Conservation (phyloP, 2,113 vertebrate genomes). For the Pampusana beccarii region DNA sequence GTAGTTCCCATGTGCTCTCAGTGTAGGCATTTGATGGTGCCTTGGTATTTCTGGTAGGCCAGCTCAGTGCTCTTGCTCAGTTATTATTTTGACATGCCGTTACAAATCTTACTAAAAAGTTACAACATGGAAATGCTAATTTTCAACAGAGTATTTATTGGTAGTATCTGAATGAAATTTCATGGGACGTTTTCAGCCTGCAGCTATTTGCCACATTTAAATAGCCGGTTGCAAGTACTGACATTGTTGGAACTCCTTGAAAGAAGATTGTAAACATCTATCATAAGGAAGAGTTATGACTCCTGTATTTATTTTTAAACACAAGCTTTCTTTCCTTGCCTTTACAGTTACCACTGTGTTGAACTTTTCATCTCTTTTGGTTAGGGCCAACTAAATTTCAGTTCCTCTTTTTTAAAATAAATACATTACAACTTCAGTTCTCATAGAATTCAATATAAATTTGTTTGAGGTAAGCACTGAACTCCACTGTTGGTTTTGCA, state of each 20-base stretch:
- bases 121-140: not conserved
- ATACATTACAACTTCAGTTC: not conserved
- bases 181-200: not conserved
- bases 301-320: not conserved
- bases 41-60: not conserved
- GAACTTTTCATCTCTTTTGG: not conserved
- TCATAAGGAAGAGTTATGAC: not conserved
- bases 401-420: not conserved
- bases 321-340: not conserved
- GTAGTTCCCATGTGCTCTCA: not conserved
- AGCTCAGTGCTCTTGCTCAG: not conserved
- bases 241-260: not conserved
- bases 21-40: not conserved
- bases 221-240: not conserved
- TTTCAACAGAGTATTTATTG: not conserved
- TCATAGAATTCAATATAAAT: not conserved
- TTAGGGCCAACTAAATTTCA: not conserved
- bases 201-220: not conserved
- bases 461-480: not conserved
- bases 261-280: not conserved
- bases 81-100: not conserved
- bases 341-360: not conserved
- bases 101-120: not conserved
- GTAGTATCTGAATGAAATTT: not conserved
- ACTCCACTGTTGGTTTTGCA: not conserved